Base-by-base conservation (phyloP, 2,888 invertebrate genomes). In the Caenorhabditis japonica region DNA sequence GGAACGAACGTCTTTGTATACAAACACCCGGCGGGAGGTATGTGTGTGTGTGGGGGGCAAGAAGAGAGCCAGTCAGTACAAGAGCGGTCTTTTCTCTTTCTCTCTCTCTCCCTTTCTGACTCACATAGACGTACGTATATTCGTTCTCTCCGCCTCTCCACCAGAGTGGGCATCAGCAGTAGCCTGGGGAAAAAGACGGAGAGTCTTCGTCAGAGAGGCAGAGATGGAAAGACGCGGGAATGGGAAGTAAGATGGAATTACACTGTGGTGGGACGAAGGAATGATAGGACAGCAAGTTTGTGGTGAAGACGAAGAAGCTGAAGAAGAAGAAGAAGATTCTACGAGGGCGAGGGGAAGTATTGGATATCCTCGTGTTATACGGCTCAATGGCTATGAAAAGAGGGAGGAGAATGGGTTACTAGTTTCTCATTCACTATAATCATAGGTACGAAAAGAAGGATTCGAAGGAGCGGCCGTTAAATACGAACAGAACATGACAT, bases 381-480 rank as follows among this genome's bases (percentile, higher is more conserved):
- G 61, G 61, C 44, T 61, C 44, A 44, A 44, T 61, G 43, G 33
- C 34, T 49, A 61, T 61, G 52, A 62, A 51, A 39, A 27, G 46
- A 34, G 25, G n/a, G n/a, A n/a, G n/a, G n/a, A n/a, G n/a, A n/a
- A n/a, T n/a, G n/a, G n/a, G n/a, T n/a, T n/a, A n/a, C n/a, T n/a
- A n/a, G n/a, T n/a, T n/a, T n/a, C n/a, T n/a, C n/a, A n/a, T n/a
- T n/a, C n/a, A n/a, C n/a, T n/a, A n/a, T n/a, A n/a, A n/a, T n/a
- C n/a, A n/a, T n/a, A n/a, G n/a, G n/a, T n/a, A n/a, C n/a, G n/a
- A n/a, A n/a, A n/a, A n/a, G n/a, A n/a, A n/a, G n/a, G n/a, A n/a
- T n/a, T n/a, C n/a, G n/a, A n/a, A n/a, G n/a, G n/a, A n/a, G n/a
- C n/a, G n/a, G n/a, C n/a, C n/a, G n/a, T n/a, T n/a, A n/a, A n/a